Evolutionary conservation across 2,888 invertebrate genomes (phyloP).

Genomic region (Scelioninae gen. 2): DNA sequence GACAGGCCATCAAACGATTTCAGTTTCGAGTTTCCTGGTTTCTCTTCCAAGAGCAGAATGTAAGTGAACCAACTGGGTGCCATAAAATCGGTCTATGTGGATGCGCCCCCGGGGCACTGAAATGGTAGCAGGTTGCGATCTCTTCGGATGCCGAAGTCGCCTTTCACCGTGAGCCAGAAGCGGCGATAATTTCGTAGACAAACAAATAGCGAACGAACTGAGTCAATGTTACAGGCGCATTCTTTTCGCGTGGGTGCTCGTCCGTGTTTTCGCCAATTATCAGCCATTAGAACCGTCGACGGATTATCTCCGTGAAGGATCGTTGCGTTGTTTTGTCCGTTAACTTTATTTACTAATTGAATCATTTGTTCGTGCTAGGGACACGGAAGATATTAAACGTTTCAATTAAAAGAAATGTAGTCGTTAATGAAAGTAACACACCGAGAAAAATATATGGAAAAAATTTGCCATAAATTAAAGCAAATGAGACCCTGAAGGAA

Average conservation of each 20-base stretch:
- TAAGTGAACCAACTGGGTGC: conserved; percentile 12
- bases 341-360: neutral
- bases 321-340: conserved; percentile 1
- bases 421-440: no score
- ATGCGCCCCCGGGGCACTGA: conserved; percentile 51
- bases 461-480: no score
- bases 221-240: conserved; percentile 25
- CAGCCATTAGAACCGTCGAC: conserved; percentile 20
- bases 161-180: conserved; percentile 54
- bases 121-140: conserved; percentile 45
- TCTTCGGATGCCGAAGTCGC: conserved; percentile 31
- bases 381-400: no score
- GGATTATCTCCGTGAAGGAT: conserved; percentile 2
- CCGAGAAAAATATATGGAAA: no score
- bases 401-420: no score
- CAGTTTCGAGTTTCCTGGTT: conserved; percentile 30
- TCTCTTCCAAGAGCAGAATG: conserved; percentile 23
- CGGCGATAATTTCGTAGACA: conserved; percentile 48
- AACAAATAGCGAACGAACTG: conserved; percentile 48
- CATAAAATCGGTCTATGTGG: conserved; percentile 25
- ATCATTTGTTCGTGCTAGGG: neutral
- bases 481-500: no score
- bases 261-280: conserved; percentile 41
- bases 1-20: conserved; percentile 17
- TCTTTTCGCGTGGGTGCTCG: conserved; percentile 5